Evolutionary conservation across 2,113 vertebrate genomes (phyloP), one percentile per base, ranked within the genome.

Genomic region (Oostethus manadensis): DNA sequence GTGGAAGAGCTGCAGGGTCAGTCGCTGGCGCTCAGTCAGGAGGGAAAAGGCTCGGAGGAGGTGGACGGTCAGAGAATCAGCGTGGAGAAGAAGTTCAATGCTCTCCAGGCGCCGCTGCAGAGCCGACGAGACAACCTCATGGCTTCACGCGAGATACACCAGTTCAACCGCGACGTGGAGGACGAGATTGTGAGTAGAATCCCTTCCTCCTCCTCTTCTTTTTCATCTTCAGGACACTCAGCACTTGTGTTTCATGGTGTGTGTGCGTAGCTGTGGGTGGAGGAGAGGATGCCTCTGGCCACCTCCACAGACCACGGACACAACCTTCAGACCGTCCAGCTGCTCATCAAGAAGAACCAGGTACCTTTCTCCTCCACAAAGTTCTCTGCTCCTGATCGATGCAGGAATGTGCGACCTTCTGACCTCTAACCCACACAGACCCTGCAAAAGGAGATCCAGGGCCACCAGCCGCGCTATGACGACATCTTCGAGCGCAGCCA

Each of bases 341-440:
- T 98, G 29, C 88, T 99, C 48, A 99, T 99, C 87, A 99, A 99
- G 90, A 99, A 99, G 84, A 99, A 99, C 68, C 97, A 99, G 93
- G 97, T 98, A 58, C 8, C 8, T n/a, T 7, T 20, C 33, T 1
- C 4, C 3, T 14, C 53, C 33, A 10, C 10, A 11, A 10, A 3
- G 6, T 6, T 16, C 48, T 55, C 2, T 2, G 38, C 18, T 20
- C 14, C 16, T 0, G 13, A 11, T 15, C 5, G 14, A 23, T 7
- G 8, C 16, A 10, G 14, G 15, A 51, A 51, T 20, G 4, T 33
- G 7, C 62, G 57, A n/a, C 49, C 46, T 49, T 4, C 38, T 55
- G 33, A 38, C 63, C 58, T n/a, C 18, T 10, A 16, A 8, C 51
- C 21, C 9, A 2, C 44, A 0, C 85, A 99, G 97, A 99, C 95